Percentiles rank a stretch among this genome's conserved stretches.
Conservation (phyloP, 2,113 vertebrate genomes). For the Regulus satrapa region DNA sequence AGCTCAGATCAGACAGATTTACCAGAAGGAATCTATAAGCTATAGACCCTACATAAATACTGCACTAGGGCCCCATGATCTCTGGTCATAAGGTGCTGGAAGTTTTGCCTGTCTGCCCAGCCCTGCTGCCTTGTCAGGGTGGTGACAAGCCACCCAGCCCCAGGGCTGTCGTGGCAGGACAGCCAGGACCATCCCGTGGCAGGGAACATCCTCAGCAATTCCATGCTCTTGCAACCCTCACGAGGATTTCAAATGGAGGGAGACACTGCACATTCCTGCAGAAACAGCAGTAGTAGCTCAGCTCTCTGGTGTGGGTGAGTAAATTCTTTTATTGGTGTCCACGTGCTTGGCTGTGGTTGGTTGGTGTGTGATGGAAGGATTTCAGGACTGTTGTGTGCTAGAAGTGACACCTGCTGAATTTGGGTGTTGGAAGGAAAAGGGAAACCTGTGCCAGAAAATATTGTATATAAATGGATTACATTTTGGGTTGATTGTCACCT, state of each 20-base stretch:
- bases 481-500: not conserved
- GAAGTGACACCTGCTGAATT: not conserved
- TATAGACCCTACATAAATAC: not conserved
- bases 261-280: not conserved
- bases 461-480: not conserved
- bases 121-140: not conserved
- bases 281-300: not conserved
- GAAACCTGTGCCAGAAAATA: not conserved
- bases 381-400: not conserved
- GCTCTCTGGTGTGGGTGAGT: not conserved
- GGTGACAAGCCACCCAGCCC: not conserved
- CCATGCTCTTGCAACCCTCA: not conserved
- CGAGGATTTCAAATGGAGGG: not conserved
- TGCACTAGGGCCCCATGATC: not conserved
- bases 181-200: not conserved
- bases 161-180: fast-evolving
- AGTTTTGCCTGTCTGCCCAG: not conserved
- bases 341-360: not conserved
- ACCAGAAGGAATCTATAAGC: not conserved
- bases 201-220: not conserved
- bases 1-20: not conserved
- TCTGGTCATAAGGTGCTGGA: not conserved
- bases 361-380: not conserved
- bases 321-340: not conserved
- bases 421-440: not conserved